phyloP scores from a whole-genome alignment of 1,140 invertebrate species.

The Bombus picipes region DNA sequence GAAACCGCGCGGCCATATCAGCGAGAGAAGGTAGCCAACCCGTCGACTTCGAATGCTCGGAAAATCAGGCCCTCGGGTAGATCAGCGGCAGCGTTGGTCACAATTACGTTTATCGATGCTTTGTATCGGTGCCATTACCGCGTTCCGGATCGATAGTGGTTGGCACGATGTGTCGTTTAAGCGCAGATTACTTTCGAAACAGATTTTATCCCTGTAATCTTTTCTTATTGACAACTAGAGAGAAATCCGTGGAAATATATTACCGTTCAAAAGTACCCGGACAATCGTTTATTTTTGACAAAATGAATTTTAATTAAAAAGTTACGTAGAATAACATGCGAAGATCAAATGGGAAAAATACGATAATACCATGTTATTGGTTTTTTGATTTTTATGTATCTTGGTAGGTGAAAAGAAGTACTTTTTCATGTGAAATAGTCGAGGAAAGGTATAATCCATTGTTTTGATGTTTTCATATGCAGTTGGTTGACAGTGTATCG shows the following conservation, averaged over 20 bases:
- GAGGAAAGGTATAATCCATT: too few relatives aligned
- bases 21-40: neutral
- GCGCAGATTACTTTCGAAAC: neutral
- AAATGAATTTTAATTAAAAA: too few relatives aligned
- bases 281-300: too few relatives aligned
- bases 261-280: too few relatives aligned
- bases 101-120: slow-evolving; percentile 23
- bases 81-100: neutral
- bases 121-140: slow-evolving; percentile 19
- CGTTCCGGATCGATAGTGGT: neutral
- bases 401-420: too few relatives aligned
- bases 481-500: too few relatives aligned
- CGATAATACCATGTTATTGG: too few relatives aligned
- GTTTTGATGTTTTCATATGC: too few relatives aligned
- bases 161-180: neutral
- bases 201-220: neutral
- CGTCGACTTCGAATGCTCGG: neutral
- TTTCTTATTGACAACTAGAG: neutral
- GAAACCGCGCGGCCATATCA: neutral
- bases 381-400: too few relatives aligned
- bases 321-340: too few relatives aligned
- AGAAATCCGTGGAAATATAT: neutral
- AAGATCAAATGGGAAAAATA: too few relatives aligned
- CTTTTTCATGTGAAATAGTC: too few relatives aligned
- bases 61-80: slow-evolving; percentile 6